Evolutionary conservation across 2,113 vertebrate species (phyloP), one percentile per base, ranked within the genome.

Genomic region (Colistium nudipinnis): DNA sequence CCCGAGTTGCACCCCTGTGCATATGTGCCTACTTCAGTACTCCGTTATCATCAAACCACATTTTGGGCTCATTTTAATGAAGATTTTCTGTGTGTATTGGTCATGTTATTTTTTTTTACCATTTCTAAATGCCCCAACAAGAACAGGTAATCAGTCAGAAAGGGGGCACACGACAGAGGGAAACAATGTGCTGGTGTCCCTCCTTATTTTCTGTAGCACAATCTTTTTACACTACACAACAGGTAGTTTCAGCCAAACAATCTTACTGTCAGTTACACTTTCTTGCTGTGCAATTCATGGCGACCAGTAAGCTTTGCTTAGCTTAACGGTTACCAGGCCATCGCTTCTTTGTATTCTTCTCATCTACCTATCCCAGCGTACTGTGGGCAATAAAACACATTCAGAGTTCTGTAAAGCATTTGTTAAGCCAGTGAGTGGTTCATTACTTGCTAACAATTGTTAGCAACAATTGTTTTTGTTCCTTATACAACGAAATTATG

Each of bases 301-400:
- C 80, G 72, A 63, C 76, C 72, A 69, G 59, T 74, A 51, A 81
- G 75, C 64, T 74, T 57, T 57, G 79, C 54, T 66, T 57, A 66
- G 52, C 70, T 78, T 74, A 67, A 71, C 7, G 25, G 84, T 87
- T 80, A 64, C 80, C 76, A 85, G 85, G 82, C 63, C 77, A 82
- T 85, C 84, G 43, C 38, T 54, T 74, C 48, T n/a, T 52, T 53
- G 25, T 43, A 5, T 75, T 77, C 38, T 76, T 33, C 28, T 49
- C 36, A 24, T 64, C 48, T 22, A 35, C 38, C 41, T 47, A 38
- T 67, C 48, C 33, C 52, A 31, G 16, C 31, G 44, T 44, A 31
- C 35, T 25, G 8, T 62, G 2, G 41, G 16, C 2, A 20, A 44
- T 44, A 6, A 9, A 3, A 16, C 11, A 12, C 11, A 13, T 36